Percentiles rank a stretch among this genome's conserved stretches.
Conservation (phyloP, 2,113 vertebrate species). For the Athene cunicularia region DNA sequence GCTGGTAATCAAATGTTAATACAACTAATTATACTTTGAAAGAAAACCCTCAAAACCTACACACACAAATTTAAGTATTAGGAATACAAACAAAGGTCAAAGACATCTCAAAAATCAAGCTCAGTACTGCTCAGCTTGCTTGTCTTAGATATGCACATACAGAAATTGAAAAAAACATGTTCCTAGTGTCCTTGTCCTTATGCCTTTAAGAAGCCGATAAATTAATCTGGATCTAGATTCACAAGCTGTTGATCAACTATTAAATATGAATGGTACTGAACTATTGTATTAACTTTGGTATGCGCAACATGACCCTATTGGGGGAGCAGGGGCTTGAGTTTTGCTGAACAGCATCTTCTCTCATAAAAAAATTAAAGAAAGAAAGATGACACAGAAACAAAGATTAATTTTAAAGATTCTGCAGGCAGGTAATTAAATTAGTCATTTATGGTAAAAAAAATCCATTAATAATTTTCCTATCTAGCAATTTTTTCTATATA, state of each 20-base stretch:
- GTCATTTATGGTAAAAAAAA: not conserved
- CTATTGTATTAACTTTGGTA: not conserved
- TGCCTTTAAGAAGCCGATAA: not conserved
- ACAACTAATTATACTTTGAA: not conserved
- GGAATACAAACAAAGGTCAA: not conserved
- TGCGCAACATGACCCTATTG: not conserved
- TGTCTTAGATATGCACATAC: not conserved
- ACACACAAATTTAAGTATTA: not conserved
- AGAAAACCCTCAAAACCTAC: not conserved
- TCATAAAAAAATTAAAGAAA: not conserved
- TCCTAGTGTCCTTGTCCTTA: not conserved
- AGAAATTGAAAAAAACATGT: not conserved
- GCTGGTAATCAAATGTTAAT: not conserved
- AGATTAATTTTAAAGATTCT: not conserved
- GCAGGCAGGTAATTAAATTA: not conserved
- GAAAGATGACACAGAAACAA: not conserved
- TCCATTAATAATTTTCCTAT: not conserved
- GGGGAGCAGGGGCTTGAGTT: rapidly evolving
- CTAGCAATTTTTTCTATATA: not conserved
- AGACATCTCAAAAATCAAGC: not conserved
- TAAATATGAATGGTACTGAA: not conserved
- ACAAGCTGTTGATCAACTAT: not conserved
- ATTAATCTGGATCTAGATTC: not conserved
- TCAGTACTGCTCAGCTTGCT: not conserved
- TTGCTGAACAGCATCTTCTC: not conserved